Conservation (phyloP, 2,888 invertebrate genomes). For the Drosophila neotestacea region DNA sequence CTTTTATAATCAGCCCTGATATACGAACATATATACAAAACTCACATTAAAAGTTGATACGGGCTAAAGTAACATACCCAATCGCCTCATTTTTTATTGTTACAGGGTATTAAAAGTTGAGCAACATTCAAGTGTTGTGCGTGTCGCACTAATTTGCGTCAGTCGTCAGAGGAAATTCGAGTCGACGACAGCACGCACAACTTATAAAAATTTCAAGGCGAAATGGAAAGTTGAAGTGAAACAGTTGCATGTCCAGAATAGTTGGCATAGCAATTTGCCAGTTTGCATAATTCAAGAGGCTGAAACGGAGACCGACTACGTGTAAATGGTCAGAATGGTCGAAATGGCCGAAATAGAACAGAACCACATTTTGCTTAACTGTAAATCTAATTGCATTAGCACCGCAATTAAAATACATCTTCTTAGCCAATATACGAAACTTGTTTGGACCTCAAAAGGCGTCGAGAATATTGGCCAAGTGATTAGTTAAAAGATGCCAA, state of each 20-base stretch:
- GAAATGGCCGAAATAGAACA: not conserved
- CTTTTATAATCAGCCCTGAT: not conserved
- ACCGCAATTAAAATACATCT: slow-evolving; percentile 49
- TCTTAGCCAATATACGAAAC: slow-evolving; percentile 15
- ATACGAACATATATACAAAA: too few relatives aligned
- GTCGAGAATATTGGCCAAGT: slow-evolving; percentile 4
- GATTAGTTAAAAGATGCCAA: slow-evolving; percentile 30
- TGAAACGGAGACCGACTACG: slow-evolving; percentile 17
- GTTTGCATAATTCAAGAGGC: slow-evolving; percentile 65
- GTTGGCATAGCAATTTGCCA: slow-evolving; percentile 64
- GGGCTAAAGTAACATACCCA: not conserved
- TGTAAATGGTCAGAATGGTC: slow-evolving; percentile 12
- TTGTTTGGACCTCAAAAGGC: slow-evolving; percentile 13
- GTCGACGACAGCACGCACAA: slow-evolving; percentile 64
- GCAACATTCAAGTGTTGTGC: slow-evolving; percentile 53
- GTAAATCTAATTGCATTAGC: slow-evolving; percentile 49
- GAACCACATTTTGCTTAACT: slow-evolving; percentile 27
- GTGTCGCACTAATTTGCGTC: slow-evolving; percentile 72
- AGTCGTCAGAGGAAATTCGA: slow-evolving; percentile 13
- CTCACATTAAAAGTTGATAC: too few relatives aligned
- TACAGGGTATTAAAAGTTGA: slow-evolving; percentile 32
- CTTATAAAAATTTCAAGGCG: slow-evolving; percentile 69
- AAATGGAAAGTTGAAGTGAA: slow-evolving; percentile 36
- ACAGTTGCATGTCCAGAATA: slow-evolving; percentile 70
- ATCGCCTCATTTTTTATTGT: not conserved